These are phyloP conservation scores for Pseudomugil tenellus DNA, from an alignment of 2,797 vertebrate species.

Conservation along the genomic window DNA sequence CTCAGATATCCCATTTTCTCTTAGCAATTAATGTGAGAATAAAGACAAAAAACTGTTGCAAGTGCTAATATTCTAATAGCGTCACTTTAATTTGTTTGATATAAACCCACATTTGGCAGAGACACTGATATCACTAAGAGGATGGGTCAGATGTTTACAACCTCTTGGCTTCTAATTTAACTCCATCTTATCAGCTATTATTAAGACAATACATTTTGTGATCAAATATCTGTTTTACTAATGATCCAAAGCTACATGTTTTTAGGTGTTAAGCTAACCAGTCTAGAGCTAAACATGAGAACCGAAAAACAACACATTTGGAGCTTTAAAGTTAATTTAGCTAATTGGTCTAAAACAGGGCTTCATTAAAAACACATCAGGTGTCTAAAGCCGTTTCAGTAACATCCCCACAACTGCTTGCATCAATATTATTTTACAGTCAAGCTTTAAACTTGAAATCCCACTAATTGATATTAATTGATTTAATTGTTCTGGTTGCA, in stretches of 20 bases:
- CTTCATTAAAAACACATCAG: background rate
- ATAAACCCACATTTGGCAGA: background rate
- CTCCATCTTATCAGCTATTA: background rate
- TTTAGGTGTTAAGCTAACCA: background rate
- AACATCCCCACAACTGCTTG: slow-evolving; percentile 6
- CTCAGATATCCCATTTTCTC: background rate
- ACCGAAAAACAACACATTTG: background rate
- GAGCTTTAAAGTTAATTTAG: background rate
- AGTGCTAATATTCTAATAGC: background rate
- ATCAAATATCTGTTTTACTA: background rate
- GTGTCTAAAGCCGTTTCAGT: slow-evolving; percentile 12
- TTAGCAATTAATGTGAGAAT: no score
- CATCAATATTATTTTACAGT: slow-evolving; percentile 44
- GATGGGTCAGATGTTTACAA: background rate
- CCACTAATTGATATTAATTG: slow-evolving; percentile 29
- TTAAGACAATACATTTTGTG: background rate
- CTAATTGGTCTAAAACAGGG: background rate
- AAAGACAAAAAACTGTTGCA: no score
- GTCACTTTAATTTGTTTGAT: background rate
- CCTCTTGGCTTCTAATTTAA: background rate
- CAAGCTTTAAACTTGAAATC: slow-evolving; percentile 32
- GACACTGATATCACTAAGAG: background rate
- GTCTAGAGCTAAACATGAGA: background rate
- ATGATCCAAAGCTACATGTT: background rate
- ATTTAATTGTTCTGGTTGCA: slow-evolving; percentile 11